phyloP scores from a whole-genome alignment of 2,797 vertebrate species.

The Tiaroga cobitis region DNA sequence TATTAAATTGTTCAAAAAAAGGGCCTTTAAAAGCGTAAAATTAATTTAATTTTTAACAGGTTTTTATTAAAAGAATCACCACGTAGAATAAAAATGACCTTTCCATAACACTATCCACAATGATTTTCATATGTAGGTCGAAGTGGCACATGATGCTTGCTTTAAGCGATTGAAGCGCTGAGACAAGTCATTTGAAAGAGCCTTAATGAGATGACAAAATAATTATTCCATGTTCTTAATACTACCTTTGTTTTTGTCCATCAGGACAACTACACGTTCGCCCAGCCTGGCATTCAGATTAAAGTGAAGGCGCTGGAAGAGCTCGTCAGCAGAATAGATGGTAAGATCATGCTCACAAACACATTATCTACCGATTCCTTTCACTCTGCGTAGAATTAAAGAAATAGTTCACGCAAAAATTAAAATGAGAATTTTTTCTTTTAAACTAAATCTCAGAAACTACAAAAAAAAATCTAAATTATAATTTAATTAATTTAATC shows the following conservation, averaged over 20 bases:
- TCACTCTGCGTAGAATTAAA: neutral
- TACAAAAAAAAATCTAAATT: no score
- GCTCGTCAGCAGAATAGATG: conserved; percentile 95
- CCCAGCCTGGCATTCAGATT: conserved; percentile 97
- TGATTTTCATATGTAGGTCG: neutral
- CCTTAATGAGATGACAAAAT: neutral
- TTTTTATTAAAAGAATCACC: neutral
- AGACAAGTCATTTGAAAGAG: neutral
- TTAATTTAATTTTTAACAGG: neutral
- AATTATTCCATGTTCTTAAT: conserved; percentile 33
- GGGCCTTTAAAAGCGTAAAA: neutral
- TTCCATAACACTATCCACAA: neutral
- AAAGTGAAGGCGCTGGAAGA: conserved; percentile 98
- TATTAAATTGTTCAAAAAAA: neutral
- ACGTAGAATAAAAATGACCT: neutral
- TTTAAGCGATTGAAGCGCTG: neutral
- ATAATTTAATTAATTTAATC: neutral
- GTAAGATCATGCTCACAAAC: conserved; percentile 73
- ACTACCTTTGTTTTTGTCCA: conserved; percentile 35
- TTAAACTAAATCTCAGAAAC: neutral
- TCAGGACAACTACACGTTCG: conserved; percentile 99
- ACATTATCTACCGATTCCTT: neutral
- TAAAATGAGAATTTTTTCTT: no score
- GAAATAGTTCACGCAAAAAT: neutral
- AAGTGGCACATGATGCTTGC: neutral